Base-by-base conservation (phyloP, 2,888 invertebrate species). In the Willowsia nigromaculata region DNA sequence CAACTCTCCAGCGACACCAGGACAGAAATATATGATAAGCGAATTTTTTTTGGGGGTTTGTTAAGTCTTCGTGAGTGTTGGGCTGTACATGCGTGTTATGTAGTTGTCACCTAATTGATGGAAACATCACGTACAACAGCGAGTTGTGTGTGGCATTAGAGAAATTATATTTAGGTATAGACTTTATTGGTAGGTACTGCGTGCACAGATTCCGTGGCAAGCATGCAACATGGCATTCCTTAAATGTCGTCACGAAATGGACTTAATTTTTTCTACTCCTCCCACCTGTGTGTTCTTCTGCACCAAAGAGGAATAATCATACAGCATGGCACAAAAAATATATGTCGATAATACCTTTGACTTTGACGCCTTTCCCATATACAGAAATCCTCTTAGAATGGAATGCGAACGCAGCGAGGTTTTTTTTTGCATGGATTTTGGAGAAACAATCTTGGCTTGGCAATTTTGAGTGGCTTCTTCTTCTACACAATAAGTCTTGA, bases 21-120 rank as follows among this genome's bases (percentile, higher is more conserved):
- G 40, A 30, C 6, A 37, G 30, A 18, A 40, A 74, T 25, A 74
- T 2, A 9, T 15, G 74, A 74, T 74, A 74, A 74, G 53, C 78
- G 11, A 15, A 43, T 47, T 22, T 25, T 37, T 68, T 65, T 15
- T n/a, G 15, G n/a, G n/a, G n/a, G 43, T 71, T 40, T 37, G 25
- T 47, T 43, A 30, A n/a, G 37, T 13, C 18, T 15, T 30, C 11
- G 22, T 3, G 13, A 22, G 59, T 25, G 59, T 22, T 22, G 59
- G 27, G 13, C n/a, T n/a, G n/a, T n/a, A 7, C 22, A 59, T 68
- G 47, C 76, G 33, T 78, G 85, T 76, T 62, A 59, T 37, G 40
- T 87, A 53, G 71, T 87, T 87, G 68, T 80, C 87, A 87, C 87
- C 81, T 81, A 81, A 71, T 87, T 87, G 81, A 81, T 78, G 80